Percentiles rank a stretch among this genome's conserved stretches.
These are phyloP conservation scores for Acleris sparsana DNA, from an alignment of 2,888 invertebrate species.

Conservation along the genomic window DNA sequence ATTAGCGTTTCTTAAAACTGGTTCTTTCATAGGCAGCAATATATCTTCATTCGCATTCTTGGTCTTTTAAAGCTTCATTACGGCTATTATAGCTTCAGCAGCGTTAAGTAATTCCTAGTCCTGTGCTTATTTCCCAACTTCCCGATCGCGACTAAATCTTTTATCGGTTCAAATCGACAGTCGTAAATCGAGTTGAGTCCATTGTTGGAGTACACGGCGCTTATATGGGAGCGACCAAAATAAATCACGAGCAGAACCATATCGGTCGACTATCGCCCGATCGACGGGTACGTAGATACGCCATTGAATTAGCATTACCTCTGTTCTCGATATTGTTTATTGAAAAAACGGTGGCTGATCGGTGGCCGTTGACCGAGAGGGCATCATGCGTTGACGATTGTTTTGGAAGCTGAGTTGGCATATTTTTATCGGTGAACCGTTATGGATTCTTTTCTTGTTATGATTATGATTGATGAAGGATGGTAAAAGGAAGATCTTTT, in stretches of 20 bases:
- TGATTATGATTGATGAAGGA: background rate
- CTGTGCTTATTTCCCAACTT: conserved; percentile 30
- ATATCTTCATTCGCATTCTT: background rate
- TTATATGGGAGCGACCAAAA: conserved; percentile 80
- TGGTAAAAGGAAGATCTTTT: too few relatives aligned
- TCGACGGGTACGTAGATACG: conserved; percentile 75
- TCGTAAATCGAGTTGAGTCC: conserved; percentile 77
- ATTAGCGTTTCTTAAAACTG: too few relatives aligned
- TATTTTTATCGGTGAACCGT: conserved; percentile 2
- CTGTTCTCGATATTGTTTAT: conserved; percentile 69
- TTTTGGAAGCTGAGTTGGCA: conserved; percentile 5
- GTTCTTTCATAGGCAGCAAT: background rate
- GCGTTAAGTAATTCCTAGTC: conserved; percentile 30
- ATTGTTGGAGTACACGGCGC: conserved; percentile 76
- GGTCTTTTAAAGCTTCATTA: background rate
- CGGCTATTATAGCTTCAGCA: background rate
- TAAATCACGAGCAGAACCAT: conserved; percentile 81
- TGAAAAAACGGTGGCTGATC: conserved; percentile 18
- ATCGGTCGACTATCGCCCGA: conserved; percentile 76
- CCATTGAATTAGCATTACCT: conserved; percentile 81
- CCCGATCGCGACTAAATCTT: conserved; percentile 63
- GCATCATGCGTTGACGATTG: conserved; percentile 5
- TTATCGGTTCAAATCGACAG: conserved; percentile 79
- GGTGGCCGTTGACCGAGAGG: conserved; percentile 1
- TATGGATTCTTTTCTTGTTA: background rate